These are phyloP conservation scores for Aphelocoma californica DNA, from an alignment of 2,797 vertebrate genomes.

Conservation along the genomic window DNA sequence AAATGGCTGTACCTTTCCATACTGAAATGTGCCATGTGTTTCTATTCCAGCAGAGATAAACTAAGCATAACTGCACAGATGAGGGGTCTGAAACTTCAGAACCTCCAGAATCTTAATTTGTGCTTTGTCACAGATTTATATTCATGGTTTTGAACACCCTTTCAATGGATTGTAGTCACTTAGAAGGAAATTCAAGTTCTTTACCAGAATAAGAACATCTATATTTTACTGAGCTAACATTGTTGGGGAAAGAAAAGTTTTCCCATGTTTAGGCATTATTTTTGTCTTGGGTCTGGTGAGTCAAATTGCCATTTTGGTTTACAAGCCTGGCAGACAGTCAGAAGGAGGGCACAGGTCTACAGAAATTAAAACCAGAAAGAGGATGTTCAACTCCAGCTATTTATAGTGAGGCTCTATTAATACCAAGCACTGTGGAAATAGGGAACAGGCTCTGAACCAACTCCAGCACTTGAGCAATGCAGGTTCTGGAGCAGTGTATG, in stretches of 20 bases:
- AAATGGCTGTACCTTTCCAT: background rate
- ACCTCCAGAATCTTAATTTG: background rate
- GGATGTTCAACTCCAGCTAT: background rate
- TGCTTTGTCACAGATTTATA: background rate
- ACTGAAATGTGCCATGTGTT: background rate
- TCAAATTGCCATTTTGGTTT: slow-evolving; percentile 31
- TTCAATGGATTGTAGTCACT: background rate
- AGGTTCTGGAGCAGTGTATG: background rate
- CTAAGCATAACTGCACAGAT: background rate
- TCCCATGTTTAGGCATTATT: slow-evolving; percentile 16
- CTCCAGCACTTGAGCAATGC: background rate
- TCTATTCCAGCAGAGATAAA: background rate
- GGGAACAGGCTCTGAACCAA: background rate
- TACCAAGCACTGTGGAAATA: background rate
- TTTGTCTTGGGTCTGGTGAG: background rate
- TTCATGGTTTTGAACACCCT: background rate
- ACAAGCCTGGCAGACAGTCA: slow-evolving; percentile 1
- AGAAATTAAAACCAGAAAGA: slow-evolving; percentile 20
- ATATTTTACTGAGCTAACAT: background rate
- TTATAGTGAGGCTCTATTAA: background rate
- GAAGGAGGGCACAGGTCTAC: background rate
- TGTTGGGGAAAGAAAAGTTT: background rate
- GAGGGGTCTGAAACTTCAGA: background rate
- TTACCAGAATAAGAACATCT: background rate
- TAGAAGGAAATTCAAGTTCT: background rate